Evolutionary conservation across 2,113 vertebrate species (phyloP), one percentile per base, ranked within the genome.

Genomic region (Zapornia atra): DNA sequence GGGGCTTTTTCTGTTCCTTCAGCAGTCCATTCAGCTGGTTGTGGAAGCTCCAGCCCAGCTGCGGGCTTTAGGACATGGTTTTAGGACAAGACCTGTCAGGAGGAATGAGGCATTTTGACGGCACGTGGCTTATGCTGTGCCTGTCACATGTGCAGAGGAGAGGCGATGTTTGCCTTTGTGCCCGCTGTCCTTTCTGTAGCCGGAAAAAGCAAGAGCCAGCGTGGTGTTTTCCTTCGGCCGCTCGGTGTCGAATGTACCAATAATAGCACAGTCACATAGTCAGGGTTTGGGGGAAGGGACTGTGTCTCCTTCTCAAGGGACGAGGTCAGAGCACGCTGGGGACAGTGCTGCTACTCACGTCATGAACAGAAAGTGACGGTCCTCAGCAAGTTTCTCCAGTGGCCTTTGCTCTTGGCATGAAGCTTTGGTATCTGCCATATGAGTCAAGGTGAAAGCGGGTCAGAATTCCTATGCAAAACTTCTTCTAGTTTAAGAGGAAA

Each of bases 91-190:
- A 81, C 68, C 70, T 82, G 84, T 91, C 93, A 77, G 85, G 82
- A 93, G 66, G 59, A 90, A 92, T 89, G 87, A 96, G 90, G 88
- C 88, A 25, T 93, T 88, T 88, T 83, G 69, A 50, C 71, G 60
- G 80, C 5, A 0, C 91, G 78, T 79, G 0, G 5, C 69, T 88
- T 40, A 28, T 7, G 69, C 66, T 12, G 77, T 72, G 91, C 76
- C 84, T 95, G 78, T 95, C 93, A 86, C 79, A 9, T 86, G 79
- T 44, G 66, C 60, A 26, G 63, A 88, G 94, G 94, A 92, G 88
- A 78, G 92, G 92, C 93, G 70, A 15, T 88, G 88, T 94, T 96
- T 96, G 90, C 68, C 92, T 93, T 93, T 94, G 88, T 77, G 85
- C 90, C 87, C 48, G 33, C 90, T 93, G 96, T 81, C 85, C 88